These are phyloP conservation scores for Dyspetes luteomarginatus DNA, from an alignment of 2,888 invertebrate species.

Conservation along the genomic window DNA sequence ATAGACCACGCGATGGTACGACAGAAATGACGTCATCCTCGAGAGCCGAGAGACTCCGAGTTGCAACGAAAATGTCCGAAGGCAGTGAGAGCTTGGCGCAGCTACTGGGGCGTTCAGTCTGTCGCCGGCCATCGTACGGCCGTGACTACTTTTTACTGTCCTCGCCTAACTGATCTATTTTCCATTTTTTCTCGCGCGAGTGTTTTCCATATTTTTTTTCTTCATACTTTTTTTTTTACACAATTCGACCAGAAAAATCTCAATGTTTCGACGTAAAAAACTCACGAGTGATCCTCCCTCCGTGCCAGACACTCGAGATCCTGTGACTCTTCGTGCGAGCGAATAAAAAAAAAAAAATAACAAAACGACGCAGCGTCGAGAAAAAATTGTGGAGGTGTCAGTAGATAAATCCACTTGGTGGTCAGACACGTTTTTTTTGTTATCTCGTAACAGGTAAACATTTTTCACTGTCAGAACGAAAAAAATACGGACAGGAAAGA, in stretches of 20 bases:
- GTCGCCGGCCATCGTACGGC: conserved; percentile 74
- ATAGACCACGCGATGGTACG: conserved; percentile 81
- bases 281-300: neutral
- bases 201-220: conserved; percentile 2
- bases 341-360: neutral
- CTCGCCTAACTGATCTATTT: conserved; percentile 23
- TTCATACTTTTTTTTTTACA: conserved; percentile 1
- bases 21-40: conserved; percentile 78
- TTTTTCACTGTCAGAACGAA: conserved; percentile 46
- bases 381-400: conserved; percentile 17
- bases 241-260: neutral
- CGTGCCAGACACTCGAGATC: conserved; percentile 1
- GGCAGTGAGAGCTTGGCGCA: conserved; percentile 67
- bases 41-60: conserved; percentile 70
- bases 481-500: conserved; percentile 34
- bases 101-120: conserved; percentile 77
- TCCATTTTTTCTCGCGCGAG: neutral
- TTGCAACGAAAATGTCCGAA: conserved; percentile 73
- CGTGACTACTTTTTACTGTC: conserved; percentile 60
- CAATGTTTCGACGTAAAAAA: conserved; percentile 42
- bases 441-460: neutral
- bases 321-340: conserved; percentile 5
- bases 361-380: neutral
- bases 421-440: conserved; percentile 45
- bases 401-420: conserved; percentile 56